Evolutionary conservation across 2,888 invertebrate genomes (phyloP).

Genomic region (Habroteleia sp.): DNA sequence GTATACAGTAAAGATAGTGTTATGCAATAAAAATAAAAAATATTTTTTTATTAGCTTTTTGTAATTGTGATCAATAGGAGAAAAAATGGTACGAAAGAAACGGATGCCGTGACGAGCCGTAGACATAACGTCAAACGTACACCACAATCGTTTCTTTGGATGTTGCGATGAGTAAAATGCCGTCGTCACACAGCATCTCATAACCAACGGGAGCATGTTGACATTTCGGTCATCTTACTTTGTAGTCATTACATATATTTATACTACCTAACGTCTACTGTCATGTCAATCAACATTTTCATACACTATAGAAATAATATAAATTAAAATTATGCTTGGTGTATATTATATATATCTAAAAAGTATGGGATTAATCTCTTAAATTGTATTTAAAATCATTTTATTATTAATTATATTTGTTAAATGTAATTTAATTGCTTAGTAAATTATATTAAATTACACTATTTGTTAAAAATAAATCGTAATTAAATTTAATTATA

Average conservation of each 20-base stretch:
- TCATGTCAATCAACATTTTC: slow-evolving; percentile 59
- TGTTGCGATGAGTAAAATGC: slow-evolving; percentile 59
- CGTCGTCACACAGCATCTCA: slow-evolving; percentile 54
- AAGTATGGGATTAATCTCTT: no score
- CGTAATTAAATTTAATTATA: no score
- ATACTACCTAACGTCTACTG: slow-evolving; percentile 56
- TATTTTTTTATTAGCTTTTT: no score
- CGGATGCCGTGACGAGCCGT: slow-evolving; percentile 57
- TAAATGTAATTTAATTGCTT: no score
- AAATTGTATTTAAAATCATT: no score
- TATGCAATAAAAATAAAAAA: no score
- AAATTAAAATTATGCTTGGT: slow-evolving; percentile 47
- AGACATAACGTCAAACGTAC: slow-evolving; percentile 58
- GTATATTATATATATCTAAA: no score
- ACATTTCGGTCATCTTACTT: slow-evolving; percentile 64
- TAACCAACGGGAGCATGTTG: slow-evolving; percentile 57
- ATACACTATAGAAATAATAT: slow-evolving; percentile 28
- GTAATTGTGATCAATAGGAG: no score
- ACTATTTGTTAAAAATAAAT: no score
- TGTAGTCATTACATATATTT: slow-evolving; percentile 63
- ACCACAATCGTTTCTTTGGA: slow-evolving; percentile 49
- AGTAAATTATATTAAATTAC: no score
- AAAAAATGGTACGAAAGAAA: slow-evolving; percentile 47
- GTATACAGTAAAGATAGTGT: no score
- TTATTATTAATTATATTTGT: no score